Base-by-base conservation (phyloP, 2,888 invertebrate species). In the Drosophila mimica region DNA sequence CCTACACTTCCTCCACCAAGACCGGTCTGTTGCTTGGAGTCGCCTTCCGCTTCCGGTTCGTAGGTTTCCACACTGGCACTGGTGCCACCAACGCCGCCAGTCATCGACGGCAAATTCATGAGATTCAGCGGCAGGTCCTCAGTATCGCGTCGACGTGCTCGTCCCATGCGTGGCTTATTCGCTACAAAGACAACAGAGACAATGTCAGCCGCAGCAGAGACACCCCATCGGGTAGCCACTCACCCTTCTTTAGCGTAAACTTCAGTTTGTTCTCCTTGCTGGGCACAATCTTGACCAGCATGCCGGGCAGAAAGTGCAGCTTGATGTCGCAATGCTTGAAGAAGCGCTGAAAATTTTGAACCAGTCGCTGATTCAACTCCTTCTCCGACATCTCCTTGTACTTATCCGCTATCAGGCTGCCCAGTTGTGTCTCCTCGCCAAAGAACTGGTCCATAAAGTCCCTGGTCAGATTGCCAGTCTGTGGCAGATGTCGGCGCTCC, bases 241-340 rank as follows among this genome's bases (percentile, higher is more conserved):
- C 59, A 88, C 88, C 84, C 92, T 93, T 94, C 73, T 93, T 93
- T 3, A 95, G 88, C 74, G 94, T 94, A 54, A 95, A 91, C 79
- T 91, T 92, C 3, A 93, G 74, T 28, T 94, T 94, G 71, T 94
- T 94, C 79, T 94, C 94, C 65, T 92, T 93, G 81, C 93, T 94
- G n/a, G 94, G 94, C 46, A 94, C 91, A 54, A 95, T 91, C 80
- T 94, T 93, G 43, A 95, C 89, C 70, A 93, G 90, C 75, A 94
- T 94, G 15, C 94, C 94, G 0, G 94, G 94, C 70, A 94, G 87
- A 73, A 94, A 91, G 61, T 94, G 92, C 49, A 95, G 88, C 67
- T 93, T 93, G 52, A 95, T 92, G 40, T 94, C 91, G 28, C 94
- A 94, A 76, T 94, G 92, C 63, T 93, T 93, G 31, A 95, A 93